Conservation (phyloP, 2,797 vertebrate species). For the Myotis planiceps region DNA sequence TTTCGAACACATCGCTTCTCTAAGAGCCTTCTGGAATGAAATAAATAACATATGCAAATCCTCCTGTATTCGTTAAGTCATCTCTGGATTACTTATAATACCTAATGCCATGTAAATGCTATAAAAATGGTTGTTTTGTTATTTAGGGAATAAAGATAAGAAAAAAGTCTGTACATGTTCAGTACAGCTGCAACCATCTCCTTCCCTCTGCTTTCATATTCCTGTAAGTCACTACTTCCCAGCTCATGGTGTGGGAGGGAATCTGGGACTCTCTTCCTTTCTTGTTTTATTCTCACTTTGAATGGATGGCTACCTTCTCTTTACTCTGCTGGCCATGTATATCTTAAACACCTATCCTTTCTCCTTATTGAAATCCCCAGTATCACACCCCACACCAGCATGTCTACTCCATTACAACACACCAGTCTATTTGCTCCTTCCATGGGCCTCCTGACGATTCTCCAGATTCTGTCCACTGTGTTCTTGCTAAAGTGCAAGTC, state of each 20-base stretch:
- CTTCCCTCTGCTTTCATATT: background rate
- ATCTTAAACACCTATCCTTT: background rate
- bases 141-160: background rate
- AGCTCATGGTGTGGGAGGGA: background rate
- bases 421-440: background rate
- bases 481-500: background rate
- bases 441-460: background rate
- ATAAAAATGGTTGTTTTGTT: background rate
- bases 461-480: too few species aligned
- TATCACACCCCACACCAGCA: background rate
- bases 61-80: background rate
- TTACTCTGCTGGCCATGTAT: too few species aligned
- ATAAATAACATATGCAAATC: background rate
- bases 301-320: background rate
- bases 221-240: background rate
- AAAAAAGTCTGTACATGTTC: background rate
- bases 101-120: background rate
- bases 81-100: background rate
- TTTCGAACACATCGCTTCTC: too few species aligned
- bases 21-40: too few species aligned
- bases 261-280: background rate
- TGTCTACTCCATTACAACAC: background rate
- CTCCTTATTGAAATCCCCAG: background rate
- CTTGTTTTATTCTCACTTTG: background rate
- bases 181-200: background rate